Evolutionary conservation across 2,888 invertebrate genomes (phyloP), one percentile per base, ranked within the genome.

Genomic region (Dicranocentrus wangi): DNA sequence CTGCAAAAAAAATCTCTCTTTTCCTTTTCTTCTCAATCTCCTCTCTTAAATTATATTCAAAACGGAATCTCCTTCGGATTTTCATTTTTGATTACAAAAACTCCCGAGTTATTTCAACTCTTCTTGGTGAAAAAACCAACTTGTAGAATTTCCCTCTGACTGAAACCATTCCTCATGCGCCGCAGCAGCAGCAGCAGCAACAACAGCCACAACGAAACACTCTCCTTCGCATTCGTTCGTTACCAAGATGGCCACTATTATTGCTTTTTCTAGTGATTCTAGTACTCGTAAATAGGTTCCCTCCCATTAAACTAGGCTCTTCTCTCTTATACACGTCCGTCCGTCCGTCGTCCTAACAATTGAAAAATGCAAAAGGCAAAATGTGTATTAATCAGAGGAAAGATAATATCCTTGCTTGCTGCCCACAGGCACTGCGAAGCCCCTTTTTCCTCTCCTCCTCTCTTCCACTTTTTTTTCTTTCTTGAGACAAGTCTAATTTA

Each of bases 401-500:
- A 53, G 55, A 65, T 75, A 65, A 58, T 42, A 66, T 66, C 60
- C 42, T 65, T 61, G 47, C 55, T 53, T 53, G 53, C 25, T 42
- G 65, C 28, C 32, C 42, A 43, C 43, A 58, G 25, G 21, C 21
- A 58, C 42, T 42, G 51, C 7, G 2, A 51, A 51, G n/a, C 51
- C 51, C 19, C 19, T 51, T 32, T 32, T 32, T 3, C 32, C 10
- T 32, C 32, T 32, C 32, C 3, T n/a, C n/a, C n/a, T n/a, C n/a
- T n/a, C n/a, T n/a, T n/a, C 7, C 42, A 42, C 3, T 25, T 66
- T 66, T 66, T 47, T 66, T n/a, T n/a, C 5, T 43, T 43, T 13
- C 8, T 65, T 47, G 71, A 72, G 43, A 72, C 60, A 61, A 51
- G 55, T 60, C 61, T 66, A 79, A 79, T 71, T 78, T 71, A 72